phyloP scores from a whole-genome alignment of 1,140 invertebrate species.

The Teleogryllus occipitalis region DNA sequence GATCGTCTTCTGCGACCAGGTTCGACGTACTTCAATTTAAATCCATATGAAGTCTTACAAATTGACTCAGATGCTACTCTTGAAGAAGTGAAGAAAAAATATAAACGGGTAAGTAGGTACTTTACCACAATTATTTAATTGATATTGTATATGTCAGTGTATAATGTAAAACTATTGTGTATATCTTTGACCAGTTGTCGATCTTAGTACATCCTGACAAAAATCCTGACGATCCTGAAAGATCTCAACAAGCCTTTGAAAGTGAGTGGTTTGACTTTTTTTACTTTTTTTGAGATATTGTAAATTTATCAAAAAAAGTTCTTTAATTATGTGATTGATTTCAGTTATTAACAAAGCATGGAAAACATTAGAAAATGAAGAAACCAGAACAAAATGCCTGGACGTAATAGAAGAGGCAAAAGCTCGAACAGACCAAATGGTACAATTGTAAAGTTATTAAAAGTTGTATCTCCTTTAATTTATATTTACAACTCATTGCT shows the following conservation, averaged over 20 bases:
- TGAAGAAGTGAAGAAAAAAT: slow-evolving; percentile 95
- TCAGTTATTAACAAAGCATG: slow-evolving; percentile 89
- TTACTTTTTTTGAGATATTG: not conserved
- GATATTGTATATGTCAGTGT: not conserved
- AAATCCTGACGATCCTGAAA: slow-evolving; percentile 90
- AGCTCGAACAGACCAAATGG: slow-evolving; percentile 87
- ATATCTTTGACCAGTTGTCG: slow-evolving; percentile 58
- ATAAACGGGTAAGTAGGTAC: slow-evolving; percentile 58
- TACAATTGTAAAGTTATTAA: slow-evolving; percentile 31
- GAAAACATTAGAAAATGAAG: slow-evolving; percentile 92
- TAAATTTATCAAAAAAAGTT: slow-evolving; percentile 27
- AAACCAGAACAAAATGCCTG: slow-evolving; percentile 86
- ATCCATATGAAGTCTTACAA: slow-evolving; percentile 93
- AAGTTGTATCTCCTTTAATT: not conserved
- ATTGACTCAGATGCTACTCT: slow-evolving; percentile 81
- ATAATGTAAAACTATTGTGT: slow-evolving; percentile 11
- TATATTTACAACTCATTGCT: not conserved
- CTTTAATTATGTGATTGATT: slow-evolving; percentile 28
- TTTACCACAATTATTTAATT: not conserved
- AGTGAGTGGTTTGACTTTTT: slow-evolving; percentile 39
- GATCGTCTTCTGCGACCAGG: slow-evolving; percentile 84
- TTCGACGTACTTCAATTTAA: slow-evolving; percentile 93
- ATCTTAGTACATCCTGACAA: slow-evolving; percentile 98
- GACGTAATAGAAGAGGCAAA: slow-evolving; percentile 97
- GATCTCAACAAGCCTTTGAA: slow-evolving; percentile 90